Conservation (phyloP, 2,888 invertebrate genomes). For the Uloborus plumipes region DNA sequence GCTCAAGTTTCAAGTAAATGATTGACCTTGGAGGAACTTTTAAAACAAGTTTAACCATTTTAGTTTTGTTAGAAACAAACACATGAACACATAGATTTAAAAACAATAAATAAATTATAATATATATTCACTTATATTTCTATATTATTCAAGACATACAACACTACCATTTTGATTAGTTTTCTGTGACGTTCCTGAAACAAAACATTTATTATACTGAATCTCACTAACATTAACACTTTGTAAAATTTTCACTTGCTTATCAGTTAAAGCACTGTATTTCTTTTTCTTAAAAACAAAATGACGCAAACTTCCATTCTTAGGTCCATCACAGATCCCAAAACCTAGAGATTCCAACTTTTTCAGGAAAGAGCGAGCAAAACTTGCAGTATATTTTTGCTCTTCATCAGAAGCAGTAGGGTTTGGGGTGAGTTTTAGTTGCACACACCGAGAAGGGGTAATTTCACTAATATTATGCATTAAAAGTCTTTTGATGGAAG, state of each 20-base stretch:
- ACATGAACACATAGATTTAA: no score
- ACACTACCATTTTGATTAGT: conserved; percentile 34
- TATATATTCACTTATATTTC: neutral
- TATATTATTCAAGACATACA: conserved; percentile 43
- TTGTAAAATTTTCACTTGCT: conserved; percentile 28
- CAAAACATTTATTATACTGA: conserved; percentile 56
- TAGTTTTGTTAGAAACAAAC: no score
- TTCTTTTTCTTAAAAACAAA: conserved; percentile 55
- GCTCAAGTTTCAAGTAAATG: no score
- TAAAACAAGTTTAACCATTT: no score
- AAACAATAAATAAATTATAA: no score
- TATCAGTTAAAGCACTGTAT: conserved; percentile 36
- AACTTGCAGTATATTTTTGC: conserved; percentile 25
- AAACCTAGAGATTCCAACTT: conserved; percentile 43
- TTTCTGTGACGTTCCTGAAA: neutral
- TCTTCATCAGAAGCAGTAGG: conserved; percentile 40
- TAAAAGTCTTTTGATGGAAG: conserved; percentile 27
- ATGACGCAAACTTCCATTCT: conserved; percentile 28
- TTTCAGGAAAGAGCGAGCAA: conserved; percentile 42
- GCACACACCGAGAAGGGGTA: conserved; percentile 45
- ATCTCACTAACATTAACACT: conserved; percentile 33
- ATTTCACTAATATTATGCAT: conserved; percentile 22
- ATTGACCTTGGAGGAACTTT: no score
- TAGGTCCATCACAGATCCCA: conserved; percentile 46
- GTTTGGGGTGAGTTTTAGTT: conserved; percentile 40